phyloP scores from a whole-genome alignment of 2,113 vertebrate genomes.

The Laticauda laticaudata region DNA sequence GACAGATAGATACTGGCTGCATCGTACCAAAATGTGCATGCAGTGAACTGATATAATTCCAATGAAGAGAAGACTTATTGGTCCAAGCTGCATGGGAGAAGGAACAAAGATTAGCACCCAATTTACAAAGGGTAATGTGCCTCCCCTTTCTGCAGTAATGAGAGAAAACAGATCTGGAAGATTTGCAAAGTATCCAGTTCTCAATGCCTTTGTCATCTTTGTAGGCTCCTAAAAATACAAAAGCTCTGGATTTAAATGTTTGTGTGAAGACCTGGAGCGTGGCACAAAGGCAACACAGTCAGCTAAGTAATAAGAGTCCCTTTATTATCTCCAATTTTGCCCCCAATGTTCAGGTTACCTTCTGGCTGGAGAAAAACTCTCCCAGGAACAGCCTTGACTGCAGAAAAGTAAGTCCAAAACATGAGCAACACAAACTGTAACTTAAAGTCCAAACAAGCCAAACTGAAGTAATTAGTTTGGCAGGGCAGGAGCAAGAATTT shows the following conservation, averaged over 20 bases:
- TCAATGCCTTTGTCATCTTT: neutral
- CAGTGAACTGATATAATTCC: slow-evolving; percentile 84
- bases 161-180: neutral
- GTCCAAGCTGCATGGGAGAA: slow-evolving; percentile 72
- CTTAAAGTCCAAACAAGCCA: too few relatives aligned
- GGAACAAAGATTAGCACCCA: neutral
- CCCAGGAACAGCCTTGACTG: too few relatives aligned
- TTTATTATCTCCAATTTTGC: too few relatives aligned
- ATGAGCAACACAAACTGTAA: too few relatives aligned
- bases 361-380: too few relatives aligned
- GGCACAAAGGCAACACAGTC: too few relatives aligned
- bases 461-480: too few relatives aligned
- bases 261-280: neutral
- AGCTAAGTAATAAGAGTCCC: too few relatives aligned
- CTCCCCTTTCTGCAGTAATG: neutral
- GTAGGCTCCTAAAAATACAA: neutral
- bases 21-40: slow-evolving; percentile 88
- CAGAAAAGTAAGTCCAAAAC: too few relatives aligned
- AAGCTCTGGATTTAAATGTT: neutral
- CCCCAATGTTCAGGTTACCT: too few relatives aligned
- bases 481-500: too few relatives aligned
- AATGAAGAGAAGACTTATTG: slow-evolving; percentile 84
- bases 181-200: neutral
- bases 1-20: slow-evolving; percentile 83
- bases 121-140: neutral